phyloP scores from a whole-genome alignment of 37 sponge, comb jelly and placozoan genomes.

The Halisarca cf. caerulea region DNA sequence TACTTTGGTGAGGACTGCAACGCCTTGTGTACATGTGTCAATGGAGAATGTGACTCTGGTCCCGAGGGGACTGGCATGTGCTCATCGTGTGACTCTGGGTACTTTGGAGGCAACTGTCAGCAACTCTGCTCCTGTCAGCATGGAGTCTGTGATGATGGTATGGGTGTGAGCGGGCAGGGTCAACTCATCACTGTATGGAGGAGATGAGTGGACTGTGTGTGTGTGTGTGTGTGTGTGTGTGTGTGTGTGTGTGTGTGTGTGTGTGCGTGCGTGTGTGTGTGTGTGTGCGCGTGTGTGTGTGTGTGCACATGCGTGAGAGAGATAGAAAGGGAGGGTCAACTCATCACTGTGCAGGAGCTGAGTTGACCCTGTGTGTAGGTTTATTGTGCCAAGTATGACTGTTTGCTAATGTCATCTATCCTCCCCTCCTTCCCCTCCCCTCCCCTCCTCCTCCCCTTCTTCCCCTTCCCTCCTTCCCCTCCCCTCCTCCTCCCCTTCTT shows the following conservation, averaged over 20 bases:
- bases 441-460: no score
- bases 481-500: no score
- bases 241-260: background rate
- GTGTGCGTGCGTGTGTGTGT: background rate
- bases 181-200: no score
- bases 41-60: conserved; percentile 48
- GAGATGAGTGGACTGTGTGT: no score
- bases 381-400: no score
- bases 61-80: conserved; percentile 43
- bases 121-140: conserved; percentile 39
- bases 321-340: no score
- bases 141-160: conserved; percentile 47
- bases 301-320: background rate
- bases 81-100: conserved; percentile 25
- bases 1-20: conserved; percentile 45
- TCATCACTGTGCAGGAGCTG: no score
- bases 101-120: conserved; percentile 43
- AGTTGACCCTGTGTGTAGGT: no score
- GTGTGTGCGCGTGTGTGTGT: background rate
- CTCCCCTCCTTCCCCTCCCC: no score
- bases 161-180: no score
- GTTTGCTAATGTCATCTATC: no score
- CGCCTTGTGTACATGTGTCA: conserved; percentile 34
- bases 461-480: no score
- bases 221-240: background rate